A percentile compares a stretch with the other conserved stretches of the same genome.
These are phyloP conservation scores for Coregonus clupeaformis DNA, from an alignment of 2,113 vertebrate genomes.

Conservation along the genomic window DNA sequence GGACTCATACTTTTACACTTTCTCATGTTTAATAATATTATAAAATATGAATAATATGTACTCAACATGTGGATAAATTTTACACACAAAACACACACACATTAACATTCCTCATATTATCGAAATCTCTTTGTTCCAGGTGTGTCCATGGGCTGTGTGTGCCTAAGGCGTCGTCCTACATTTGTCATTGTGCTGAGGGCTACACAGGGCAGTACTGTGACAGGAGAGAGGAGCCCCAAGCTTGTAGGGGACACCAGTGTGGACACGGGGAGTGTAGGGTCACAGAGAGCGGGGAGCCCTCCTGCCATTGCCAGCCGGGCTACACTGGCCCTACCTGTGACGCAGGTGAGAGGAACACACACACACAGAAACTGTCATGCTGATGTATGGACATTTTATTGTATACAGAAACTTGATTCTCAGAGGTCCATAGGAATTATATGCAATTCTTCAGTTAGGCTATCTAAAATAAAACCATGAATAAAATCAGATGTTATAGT, in stretches of 20 bases:
- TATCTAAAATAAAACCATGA: too few relatives aligned
- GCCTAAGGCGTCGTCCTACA: slow-evolving; percentile 75
- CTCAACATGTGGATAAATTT: neutral
- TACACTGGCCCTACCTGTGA: slow-evolving; percentile 85
- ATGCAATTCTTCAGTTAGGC: too few relatives aligned
- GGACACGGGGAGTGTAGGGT: slow-evolving; percentile 86
- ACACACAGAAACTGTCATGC: neutral
- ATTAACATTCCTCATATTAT: neutral
- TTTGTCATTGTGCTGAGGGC: slow-evolving; percentile 86
- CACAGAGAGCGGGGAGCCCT: slow-evolving; percentile 77
- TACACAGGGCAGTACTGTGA: slow-evolving; percentile 86
- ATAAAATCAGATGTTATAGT: too few relatives aligned
- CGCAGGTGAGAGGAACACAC: slow-evolving; percentile 72
- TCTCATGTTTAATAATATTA: neutral
- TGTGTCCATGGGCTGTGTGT: slow-evolving; percentile 85
- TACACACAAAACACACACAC: slow-evolving; percentile 2
- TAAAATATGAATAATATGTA: neutral
- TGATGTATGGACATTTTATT: neutral
- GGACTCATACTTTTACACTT: neutral
- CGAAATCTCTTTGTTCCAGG: slow-evolving; percentile 60
- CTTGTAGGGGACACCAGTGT: slow-evolving; percentile 85
- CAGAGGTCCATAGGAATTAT: too few relatives aligned
- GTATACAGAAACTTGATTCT: too few relatives aligned
- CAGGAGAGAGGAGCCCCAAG: slow-evolving; percentile 77
- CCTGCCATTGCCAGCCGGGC: slow-evolving; percentile 83